Conservation (phyloP, 1,140 invertebrate species). For the Trissolcus basalis region DNA sequence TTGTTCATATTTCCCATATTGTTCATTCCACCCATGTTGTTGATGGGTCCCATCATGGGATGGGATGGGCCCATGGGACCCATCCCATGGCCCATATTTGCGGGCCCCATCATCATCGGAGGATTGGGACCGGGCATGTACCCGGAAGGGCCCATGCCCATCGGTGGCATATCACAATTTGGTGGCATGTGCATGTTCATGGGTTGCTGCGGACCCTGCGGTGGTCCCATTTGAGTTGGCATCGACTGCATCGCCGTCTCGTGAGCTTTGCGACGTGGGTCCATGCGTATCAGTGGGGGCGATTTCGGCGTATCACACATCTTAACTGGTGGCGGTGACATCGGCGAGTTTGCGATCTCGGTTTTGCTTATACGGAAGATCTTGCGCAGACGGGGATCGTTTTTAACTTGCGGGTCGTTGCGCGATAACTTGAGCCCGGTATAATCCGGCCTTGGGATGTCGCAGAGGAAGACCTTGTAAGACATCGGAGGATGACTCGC, state of each 20-base stretch:
- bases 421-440: constrained; percentile 83
- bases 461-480: constrained; percentile 81
- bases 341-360: constrained; percentile 75
- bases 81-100: background rate
- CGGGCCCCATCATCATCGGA: constrained; percentile 73
- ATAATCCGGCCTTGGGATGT: constrained; percentile 85
- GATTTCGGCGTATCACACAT: constrained; percentile 69
- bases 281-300: constrained; percentile 71
- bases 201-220: constrained; percentile 64
- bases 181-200: constrained; percentile 76
- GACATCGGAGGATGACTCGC: constrained; percentile 84
- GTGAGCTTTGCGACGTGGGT: constrained; percentile 77
- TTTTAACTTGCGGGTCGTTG: constrained; percentile 82
- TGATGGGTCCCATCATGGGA: constrained; percentile 4
- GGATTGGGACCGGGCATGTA: constrained; percentile 76
- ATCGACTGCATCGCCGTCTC: constrained; percentile 55
- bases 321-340: constrained; percentile 70
- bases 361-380: constrained; percentile 81
- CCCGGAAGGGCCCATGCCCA: constrained; percentile 75
- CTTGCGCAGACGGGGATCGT: constrained; percentile 84
- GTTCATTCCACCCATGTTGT: constrained; percentile 17
- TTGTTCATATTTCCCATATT: constrained; percentile 23
- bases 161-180: constrained; percentile 72
- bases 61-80: background rate
- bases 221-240: background rate